These are phyloP conservation scores for Dicentrarchus labrax DNA, from an alignment of 2,113 vertebrate genomes.

Conservation along the genomic window DNA sequence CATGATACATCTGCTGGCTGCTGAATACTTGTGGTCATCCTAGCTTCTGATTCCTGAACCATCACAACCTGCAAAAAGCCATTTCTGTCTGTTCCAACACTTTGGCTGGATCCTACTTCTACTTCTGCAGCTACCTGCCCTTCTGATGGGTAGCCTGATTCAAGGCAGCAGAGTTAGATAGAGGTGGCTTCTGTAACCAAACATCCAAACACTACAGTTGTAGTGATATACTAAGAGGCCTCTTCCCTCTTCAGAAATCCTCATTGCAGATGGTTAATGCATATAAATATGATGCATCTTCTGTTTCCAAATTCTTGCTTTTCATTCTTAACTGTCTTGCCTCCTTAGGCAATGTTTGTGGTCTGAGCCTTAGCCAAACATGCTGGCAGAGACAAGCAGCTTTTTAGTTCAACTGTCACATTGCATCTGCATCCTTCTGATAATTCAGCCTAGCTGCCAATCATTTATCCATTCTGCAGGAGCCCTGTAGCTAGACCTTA, in stretches of 20 bases:
- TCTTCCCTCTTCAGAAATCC: constrained; percentile 1
- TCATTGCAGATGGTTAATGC: constrained; percentile 16
- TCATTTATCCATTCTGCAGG: constrained; percentile 24
- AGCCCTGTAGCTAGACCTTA: constrained; percentile 69
- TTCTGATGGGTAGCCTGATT: constrained; percentile 35
- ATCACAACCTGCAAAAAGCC: constrained; percentile 39
- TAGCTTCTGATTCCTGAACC: constrained; percentile 40
- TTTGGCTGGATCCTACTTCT: constrained; percentile 34
- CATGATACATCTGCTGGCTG: constrained; percentile 48
- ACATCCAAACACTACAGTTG: constrained; percentile 25
- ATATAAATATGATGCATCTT: constrained; percentile 4
- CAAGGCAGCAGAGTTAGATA: constrained; percentile 22
- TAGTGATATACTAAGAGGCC: neutral
- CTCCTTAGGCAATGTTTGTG: neutral
- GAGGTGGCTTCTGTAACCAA: constrained; percentile 27
- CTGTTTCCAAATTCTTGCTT: neutral
- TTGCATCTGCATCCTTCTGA: constrained; percentile 25
- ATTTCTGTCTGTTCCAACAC: constrained; percentile 41
- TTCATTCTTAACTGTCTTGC: neutral
- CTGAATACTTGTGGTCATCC: constrained; percentile 35
- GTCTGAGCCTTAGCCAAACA: constrained; percentile 14
- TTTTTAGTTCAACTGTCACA: constrained; percentile 45
- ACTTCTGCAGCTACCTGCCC: constrained; percentile 40
- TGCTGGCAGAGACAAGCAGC: constrained; percentile 19
- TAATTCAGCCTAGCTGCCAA: constrained; percentile 19